Evolutionary conservation across 1,140 invertebrate species (phyloP), one percentile per base, ranked within the genome.

Genomic region (Aphaenogaster floridana): DNA sequence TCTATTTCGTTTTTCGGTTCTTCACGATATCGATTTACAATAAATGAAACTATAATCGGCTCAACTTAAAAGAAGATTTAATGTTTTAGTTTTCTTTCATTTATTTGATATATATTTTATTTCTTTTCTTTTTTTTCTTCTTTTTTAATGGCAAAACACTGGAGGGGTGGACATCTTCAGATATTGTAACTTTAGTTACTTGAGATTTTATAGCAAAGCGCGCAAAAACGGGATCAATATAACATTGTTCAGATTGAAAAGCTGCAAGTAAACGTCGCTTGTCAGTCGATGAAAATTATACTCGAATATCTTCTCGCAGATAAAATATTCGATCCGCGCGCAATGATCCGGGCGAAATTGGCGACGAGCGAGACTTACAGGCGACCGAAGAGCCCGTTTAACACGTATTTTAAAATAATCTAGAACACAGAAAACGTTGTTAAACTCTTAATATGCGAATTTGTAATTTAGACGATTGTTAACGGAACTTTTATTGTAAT

Each of bases 161-260:
- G 85, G 13, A 84, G 42, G 5, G 42, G 5, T 84, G 68, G 42
- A 52, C 11, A 17, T 39, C 28, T 45, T 45, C n/a, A 83, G 28
- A 84, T 63, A 50, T 1, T 69, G 17, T 36, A 48, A 72, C 34
- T 72, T 59, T 72, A 7, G 13, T 79, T 52, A 17, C 21, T 86
- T 39, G 36, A 78, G 21, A 79, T 57, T 77, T 86, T 79, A 79
- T 48, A 74, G 61, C 50, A 87, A 91, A 57, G 89, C 88, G 68
- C 87, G 89, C 86, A 91, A 90, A 92, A 92, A 92, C 86, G 92
- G 92, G 92, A 93, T 93, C 92, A 93, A 93, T 86, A 86, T 91
- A 88, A 78, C 86, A 91, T 66, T 89, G 63, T 88, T 52, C 79
- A 80, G 15, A 86, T 88, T 64, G 17, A 42, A 48, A 17, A 76